These are phyloP conservation scores for Antitype chi DNA, from an alignment of 2,888 invertebrate species.

Conservation along the genomic window DNA sequence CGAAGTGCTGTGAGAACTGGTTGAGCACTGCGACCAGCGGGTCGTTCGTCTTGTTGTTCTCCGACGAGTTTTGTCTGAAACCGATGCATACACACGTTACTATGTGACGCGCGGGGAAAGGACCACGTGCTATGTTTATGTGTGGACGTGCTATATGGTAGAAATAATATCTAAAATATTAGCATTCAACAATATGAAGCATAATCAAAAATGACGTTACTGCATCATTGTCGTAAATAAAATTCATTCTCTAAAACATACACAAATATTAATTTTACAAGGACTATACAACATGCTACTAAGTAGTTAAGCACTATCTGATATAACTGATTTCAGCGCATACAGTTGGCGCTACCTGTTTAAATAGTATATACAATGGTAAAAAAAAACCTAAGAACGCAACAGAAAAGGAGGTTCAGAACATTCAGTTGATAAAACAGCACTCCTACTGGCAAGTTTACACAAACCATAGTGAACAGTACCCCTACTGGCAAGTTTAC, in stretches of 20 bases:
- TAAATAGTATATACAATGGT: slow-evolving; percentile 5
- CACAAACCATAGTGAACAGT: too few species aligned
- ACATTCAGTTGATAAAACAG: slow-evolving; percentile 39
- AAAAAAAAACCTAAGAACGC: slow-evolving; percentile 3
- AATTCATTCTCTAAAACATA: background rate
- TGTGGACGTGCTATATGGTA: slow-evolving; percentile 33
- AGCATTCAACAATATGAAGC: slow-evolving; percentile 5
- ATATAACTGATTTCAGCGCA: slow-evolving; percentile 1
- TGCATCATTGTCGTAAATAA: background rate
- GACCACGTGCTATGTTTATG: slow-evolving; percentile 20
- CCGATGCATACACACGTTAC: slow-evolving; percentile 9
- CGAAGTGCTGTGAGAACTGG: slow-evolving; percentile 84
- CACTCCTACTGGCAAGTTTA: slow-evolving; percentile 10
- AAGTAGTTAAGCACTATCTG: background rate
- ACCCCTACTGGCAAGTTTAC: slow-evolving; percentile 11
- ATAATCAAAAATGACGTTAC: slow-evolving; percentile 9
- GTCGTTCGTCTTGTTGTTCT: slow-evolving; percentile 81
- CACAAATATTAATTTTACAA: slow-evolving; percentile 15
- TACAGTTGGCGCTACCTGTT: slow-evolving; percentile 8
- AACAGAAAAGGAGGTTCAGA: slow-evolving; percentile 37
- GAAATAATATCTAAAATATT: background rate
- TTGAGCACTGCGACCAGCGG: slow-evolving; percentile 79
- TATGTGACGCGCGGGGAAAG: rapidly evolving
- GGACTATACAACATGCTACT: slow-evolving; percentile 36
- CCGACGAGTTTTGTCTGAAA: slow-evolving; percentile 87